Base-by-base conservation (phyloP, 1,140 invertebrate genomes). In the Caligus rogercresseyi region DNA sequence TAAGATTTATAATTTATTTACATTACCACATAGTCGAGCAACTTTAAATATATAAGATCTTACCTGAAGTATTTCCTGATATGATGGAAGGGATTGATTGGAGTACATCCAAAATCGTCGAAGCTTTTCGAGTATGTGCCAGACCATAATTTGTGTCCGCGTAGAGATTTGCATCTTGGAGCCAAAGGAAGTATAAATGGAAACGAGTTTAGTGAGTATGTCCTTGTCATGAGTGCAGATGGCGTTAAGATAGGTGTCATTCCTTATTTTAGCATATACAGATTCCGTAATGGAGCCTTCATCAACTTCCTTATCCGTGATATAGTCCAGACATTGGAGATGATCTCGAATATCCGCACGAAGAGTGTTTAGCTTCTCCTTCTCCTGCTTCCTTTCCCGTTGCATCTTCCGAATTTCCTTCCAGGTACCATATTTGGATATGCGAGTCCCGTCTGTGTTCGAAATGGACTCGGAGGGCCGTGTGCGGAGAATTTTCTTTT, bases 361-460 rank as follows among this genome's bases (percentile, higher is more conserved):
- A 43, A 43, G 31, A 43, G 31, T 43, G 31, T 43, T 43, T 43
- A 43, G n/a, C n/a, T 43, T n/a, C 31, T 43, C 31, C n/a, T 43
- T 43, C 31, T 43, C 31, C 31, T 11, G 31, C 31, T 43, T 43
- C n/a, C n/a, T 43, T 43, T 43, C 31, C 31, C 31, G 7, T 43
- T 43, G 31, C 7, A n/a, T 43, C n/a, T 56, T 56, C 24, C 24
- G 15, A 21, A 56, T 21, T 25, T 56, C 54, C 54, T 25, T 2
- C 54, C 54, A 56, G 24, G 19, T 56, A 20, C 54, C 54, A 18
- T 56, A 56, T 56, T 56, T 56, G 15, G 31, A 43, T 43, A 43
- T 11, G n/a, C 31, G 31, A 43, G n/a, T n/a, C n/a, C 31, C 31
- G n/a, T 43, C 31, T 11, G 7, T n/a, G n/a, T 11, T 11, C 7